Evolutionary conservation across 2,113 vertebrate genomes (phyloP).

Genomic region (Epinephelus cyanopodus): DNA sequence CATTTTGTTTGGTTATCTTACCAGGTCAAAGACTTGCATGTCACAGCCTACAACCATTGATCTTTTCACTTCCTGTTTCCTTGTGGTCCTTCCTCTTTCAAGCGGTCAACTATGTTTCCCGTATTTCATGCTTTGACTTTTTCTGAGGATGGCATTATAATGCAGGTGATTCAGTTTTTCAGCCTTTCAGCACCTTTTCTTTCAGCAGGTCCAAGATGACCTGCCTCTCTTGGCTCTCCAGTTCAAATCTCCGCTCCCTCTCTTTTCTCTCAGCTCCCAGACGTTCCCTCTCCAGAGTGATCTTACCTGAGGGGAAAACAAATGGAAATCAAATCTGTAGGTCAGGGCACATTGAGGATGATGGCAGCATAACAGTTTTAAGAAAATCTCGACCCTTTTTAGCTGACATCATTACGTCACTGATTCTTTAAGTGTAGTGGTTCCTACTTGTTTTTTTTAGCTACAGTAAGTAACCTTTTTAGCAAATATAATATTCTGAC

Average conservation of each 20-base stretch:
- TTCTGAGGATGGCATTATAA: background rate
- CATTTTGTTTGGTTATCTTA: background rate
- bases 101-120: background rate
- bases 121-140: background rate
- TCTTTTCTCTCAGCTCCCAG: conserved; percentile 84
- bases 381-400: background rate
- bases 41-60: background rate
- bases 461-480: too few relatives aligned
- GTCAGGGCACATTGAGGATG: background rate
- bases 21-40: background rate
- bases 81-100: conserved; percentile 6
- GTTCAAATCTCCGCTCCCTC: conserved; percentile 83
- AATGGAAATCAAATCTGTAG: background rate
- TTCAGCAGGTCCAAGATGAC: conserved; percentile 86
- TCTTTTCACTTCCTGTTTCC: conserved; percentile 37
- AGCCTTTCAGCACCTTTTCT: conserved; percentile 85
- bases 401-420: background rate
- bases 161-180: conserved; percentile 35
- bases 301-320: conserved; percentile 72
- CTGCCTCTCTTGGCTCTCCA: conserved; percentile 87
- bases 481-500: too few relatives aligned
- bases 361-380: background rate
- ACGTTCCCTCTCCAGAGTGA: conserved; percentile 83
- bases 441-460: background rate
- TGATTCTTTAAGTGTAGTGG: background rate